Percentiles rank a stretch among this genome's conserved stretches.
phyloP scores from a whole-genome alignment of 2,888 invertebrate genomes.

The Dugesia japonica region DNA sequence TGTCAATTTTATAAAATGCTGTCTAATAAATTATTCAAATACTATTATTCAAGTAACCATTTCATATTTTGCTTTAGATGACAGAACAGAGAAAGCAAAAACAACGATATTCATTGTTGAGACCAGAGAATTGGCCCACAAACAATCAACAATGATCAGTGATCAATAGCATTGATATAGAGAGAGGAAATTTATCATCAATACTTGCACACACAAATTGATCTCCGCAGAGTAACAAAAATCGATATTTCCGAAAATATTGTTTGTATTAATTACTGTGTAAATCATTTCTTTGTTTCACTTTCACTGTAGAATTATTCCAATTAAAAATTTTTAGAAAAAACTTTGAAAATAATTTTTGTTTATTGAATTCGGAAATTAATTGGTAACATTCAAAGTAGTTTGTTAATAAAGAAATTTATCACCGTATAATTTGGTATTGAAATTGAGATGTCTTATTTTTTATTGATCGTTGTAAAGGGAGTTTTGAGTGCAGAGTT shows the following conservation, averaged over 20 bases:
- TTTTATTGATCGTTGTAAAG: no score
- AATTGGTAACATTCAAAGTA: no score
- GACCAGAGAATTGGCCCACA: not conserved
- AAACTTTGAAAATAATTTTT: no score
- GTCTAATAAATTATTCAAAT: no score
- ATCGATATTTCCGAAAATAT: not conserved
- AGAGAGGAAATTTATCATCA: not conserved
- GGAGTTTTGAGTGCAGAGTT: no score
- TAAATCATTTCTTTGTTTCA: not conserved
- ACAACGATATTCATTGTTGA: constrained; percentile 54
- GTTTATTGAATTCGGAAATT: no score
- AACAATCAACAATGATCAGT: not conserved
- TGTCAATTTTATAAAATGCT: not conserved
- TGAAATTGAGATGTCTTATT: no score
- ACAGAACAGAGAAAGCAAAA: constrained; percentile 85
- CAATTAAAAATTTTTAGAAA: not conserved
- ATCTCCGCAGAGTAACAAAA: constrained; percentile 1
- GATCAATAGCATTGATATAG: no score
- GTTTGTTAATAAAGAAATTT: no score
- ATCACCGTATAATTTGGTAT: no score
- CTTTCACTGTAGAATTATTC: not conserved
- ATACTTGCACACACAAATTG: not conserved
- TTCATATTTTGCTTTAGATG: constrained; percentile 54
- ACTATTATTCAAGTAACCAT: not conserved
- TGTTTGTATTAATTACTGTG: not conserved